Conservation (phyloP, 2,113 vertebrate species). For the Halichoerus grypus region DNA sequence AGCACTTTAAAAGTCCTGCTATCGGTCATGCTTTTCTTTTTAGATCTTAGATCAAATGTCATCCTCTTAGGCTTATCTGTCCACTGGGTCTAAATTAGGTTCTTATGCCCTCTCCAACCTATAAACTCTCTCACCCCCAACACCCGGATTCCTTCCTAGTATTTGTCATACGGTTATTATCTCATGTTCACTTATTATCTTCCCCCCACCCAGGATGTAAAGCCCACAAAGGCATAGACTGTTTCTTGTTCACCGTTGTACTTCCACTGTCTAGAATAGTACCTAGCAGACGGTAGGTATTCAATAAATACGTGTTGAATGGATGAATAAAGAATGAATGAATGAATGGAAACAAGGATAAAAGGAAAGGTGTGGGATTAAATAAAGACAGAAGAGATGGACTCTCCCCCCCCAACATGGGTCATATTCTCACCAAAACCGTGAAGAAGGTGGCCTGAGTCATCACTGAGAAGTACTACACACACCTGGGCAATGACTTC, state of each 20-base stretch:
- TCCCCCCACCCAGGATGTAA: not conserved
- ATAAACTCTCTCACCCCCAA: not conserved
- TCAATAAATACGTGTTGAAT: not conserved
- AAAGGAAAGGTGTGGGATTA: constrained; percentile 1
- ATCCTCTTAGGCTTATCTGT: not conserved
- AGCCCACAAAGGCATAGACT: not conserved
- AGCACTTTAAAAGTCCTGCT: not conserved
- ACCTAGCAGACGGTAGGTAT: not conserved
- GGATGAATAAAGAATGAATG: not conserved
- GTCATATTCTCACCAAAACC: not conserved
- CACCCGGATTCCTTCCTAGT: not conserved
- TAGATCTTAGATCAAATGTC: not conserved
- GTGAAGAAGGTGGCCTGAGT: not conserved
- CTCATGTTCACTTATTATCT: not conserved
- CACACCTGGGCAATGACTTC: not conserved
- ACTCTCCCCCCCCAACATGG: not conserved
- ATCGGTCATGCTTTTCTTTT: not conserved
- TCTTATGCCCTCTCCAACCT: constrained; percentile 18
- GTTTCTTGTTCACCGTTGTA: not conserved
- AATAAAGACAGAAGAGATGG: not conserved
- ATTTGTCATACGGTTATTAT: not conserved
- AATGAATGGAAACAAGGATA: not conserved
- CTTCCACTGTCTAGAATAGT: not conserved
- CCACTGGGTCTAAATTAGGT: not conserved
- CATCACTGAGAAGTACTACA: not conserved